phyloP scores from a whole-genome alignment of 2,888 invertebrate species.

The Xestia rhomboidea region DNA sequence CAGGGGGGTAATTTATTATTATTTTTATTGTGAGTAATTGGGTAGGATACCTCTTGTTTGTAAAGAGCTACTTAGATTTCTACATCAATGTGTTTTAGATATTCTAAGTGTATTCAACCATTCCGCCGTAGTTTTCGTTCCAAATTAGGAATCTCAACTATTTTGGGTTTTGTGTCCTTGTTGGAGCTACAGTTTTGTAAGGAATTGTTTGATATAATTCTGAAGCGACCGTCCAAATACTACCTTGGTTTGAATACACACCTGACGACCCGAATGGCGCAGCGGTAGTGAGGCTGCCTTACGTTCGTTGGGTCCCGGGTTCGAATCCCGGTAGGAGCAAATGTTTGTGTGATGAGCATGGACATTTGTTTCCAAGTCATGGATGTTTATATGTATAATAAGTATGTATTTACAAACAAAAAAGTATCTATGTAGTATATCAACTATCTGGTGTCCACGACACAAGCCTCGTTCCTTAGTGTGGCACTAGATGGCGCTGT shows the following conservation, averaged over 20 bases:
- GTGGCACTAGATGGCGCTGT: too few species aligned
- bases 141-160: not conserved
- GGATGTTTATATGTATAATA: too few species aligned
- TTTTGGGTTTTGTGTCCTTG: not conserved
- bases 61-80: constrained; percentile 39
- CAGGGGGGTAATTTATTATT: constrained; percentile 61
- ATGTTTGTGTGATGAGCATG: too few species aligned
- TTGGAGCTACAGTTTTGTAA: not conserved
- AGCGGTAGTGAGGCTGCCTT: too few species aligned
- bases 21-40: constrained; percentile 69
- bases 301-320: too few species aligned
- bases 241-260: not conserved
- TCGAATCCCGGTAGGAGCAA: too few species aligned
- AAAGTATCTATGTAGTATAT: too few species aligned
- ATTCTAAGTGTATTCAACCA: constrained; percentile 24
- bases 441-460: too few species aligned
- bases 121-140: constrained; percentile 7
- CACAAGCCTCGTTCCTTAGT: too few species aligned
- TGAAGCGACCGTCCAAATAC: not conserved
- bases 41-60: constrained; percentile 57
- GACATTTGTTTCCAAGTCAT: too few species aligned
- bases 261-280: too few species aligned
- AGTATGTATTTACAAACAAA: too few species aligned
- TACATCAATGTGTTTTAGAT: constrained; percentile 44
- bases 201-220: not conserved